Conservation (phyloP, 2,113 vertebrate species). For the Toxotes jaculatrix region DNA sequence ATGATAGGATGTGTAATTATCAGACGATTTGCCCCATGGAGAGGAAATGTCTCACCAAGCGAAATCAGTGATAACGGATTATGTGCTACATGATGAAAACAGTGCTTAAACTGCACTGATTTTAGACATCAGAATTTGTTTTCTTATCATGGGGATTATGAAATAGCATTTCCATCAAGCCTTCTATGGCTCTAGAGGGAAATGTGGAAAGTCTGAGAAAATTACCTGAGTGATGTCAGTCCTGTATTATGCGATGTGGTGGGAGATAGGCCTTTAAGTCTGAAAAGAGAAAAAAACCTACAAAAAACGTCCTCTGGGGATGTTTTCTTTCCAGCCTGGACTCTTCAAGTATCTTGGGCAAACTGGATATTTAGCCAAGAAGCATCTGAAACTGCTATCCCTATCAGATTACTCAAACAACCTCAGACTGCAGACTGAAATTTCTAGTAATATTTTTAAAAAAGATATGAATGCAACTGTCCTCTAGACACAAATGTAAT, state of each 20-base stretch:
- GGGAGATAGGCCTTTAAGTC: slow-evolving; percentile 9
- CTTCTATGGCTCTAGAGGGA: slow-evolving; percentile 32
- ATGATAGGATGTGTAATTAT: slow-evolving; percentile 61
- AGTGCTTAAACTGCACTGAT: slow-evolving; percentile 43
- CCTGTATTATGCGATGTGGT: slow-evolving; percentile 9
- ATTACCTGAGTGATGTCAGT: slow-evolving; percentile 43
- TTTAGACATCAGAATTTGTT: slow-evolving; percentile 49
- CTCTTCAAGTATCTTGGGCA: background rate
- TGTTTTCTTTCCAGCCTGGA: background rate
- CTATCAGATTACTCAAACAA: background rate
- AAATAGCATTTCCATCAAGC: slow-evolving; percentile 46
- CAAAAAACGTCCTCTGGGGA: background rate
- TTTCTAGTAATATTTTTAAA: background rate
- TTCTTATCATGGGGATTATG: slow-evolving; percentile 46
- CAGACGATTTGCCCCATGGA: slow-evolving; percentile 46
- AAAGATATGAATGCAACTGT: background rate
- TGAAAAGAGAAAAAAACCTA: background rate
- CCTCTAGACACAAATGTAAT: background rate
- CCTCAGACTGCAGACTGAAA: background rate
- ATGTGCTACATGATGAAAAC: slow-evolving; percentile 45
- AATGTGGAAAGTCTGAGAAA: slow-evolving; percentile 13
- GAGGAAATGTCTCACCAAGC: slow-evolving; percentile 48
- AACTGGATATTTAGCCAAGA: background rate
- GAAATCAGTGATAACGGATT: slow-evolving; percentile 56
- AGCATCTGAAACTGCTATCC: background rate